These are phyloP conservation scores for Halictus quadricinctus DNA, from an alignment of 2,888 invertebrate genomes.

Conservation along the genomic window DNA sequence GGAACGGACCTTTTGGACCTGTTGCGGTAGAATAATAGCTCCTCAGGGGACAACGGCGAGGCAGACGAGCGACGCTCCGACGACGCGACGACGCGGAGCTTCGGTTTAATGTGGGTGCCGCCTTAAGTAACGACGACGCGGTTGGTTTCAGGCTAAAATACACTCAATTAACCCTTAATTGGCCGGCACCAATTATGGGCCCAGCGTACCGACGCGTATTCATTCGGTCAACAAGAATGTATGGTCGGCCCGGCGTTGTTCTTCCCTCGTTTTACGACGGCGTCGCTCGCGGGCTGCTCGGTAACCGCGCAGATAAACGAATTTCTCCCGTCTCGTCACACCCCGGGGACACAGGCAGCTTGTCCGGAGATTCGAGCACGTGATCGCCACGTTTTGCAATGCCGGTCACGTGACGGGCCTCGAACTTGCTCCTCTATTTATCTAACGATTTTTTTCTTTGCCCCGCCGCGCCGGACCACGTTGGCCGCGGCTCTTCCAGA, in stretches of 20 bases:
- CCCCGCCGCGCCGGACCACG: background rate
- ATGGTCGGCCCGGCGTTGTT: constrained; percentile 60
- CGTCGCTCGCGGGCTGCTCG: constrained; percentile 24
- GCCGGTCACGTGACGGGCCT: constrained; percentile 25
- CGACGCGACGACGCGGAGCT: constrained; percentile 15
- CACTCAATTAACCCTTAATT: constrained; percentile 78
- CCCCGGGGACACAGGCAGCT: background rate
- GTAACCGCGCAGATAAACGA: constrained; percentile 45
- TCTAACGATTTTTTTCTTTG: constrained; percentile 9
- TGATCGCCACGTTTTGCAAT: constrained; percentile 28
- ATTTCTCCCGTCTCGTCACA: constrained; percentile 44
- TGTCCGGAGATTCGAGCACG: constrained; percentile 38
- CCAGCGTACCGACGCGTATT: constrained; percentile 74
- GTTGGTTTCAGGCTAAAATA: constrained; percentile 75
- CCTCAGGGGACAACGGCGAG: background rate
- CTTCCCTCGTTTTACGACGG: constrained; percentile 66
- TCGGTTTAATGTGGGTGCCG: constrained; percentile 65
- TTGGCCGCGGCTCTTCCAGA: background rate
- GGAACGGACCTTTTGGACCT: background rate
- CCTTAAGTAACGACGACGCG: constrained; percentile 66
- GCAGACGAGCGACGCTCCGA: constrained; percentile 30
- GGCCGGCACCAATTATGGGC: constrained; percentile 73
- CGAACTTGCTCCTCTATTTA: constrained; percentile 28
- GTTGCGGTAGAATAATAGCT: background rate
- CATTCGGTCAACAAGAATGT: constrained; percentile 75